Evolutionary conservation across 2,113 vertebrate genomes (phyloP).

Genomic region (Gadus macrocephalus): DNA sequence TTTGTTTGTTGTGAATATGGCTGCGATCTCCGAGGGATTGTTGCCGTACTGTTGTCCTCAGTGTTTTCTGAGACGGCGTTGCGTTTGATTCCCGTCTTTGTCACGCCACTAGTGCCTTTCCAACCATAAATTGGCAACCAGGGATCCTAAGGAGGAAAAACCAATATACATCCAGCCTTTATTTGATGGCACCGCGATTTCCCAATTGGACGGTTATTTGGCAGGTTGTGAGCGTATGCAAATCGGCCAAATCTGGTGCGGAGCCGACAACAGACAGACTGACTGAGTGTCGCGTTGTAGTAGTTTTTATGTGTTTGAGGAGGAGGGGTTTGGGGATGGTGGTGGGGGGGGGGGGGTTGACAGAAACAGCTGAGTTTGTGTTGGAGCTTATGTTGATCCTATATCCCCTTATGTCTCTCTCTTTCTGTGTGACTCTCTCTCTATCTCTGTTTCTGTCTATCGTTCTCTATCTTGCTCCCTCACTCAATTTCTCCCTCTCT

Average conservation of each 20-base stretch:
- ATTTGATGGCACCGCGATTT: conserved; percentile 37
- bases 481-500: too few relatives aligned
- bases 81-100: too few relatives aligned
- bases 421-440: too few relatives aligned
- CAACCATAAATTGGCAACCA: conserved; percentile 51
- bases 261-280: too few relatives aligned
- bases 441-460: too few relatives aligned
- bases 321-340: background rate
- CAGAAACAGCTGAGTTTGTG: conserved; percentile 42
- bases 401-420: conserved; percentile 43
- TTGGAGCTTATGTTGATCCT: conserved; percentile 49
- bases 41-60: conserved; percentile 33
- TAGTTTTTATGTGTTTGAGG: background rate
- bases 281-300: background rate
- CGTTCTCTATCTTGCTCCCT: too few relatives aligned
- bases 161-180: conserved; percentile 44
- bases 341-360: conserved; percentile 10
- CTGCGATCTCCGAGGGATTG: conserved; percentile 51
- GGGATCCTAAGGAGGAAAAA: conserved; percentile 43
- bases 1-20: conserved; percentile 28
- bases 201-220: conserved; percentile 49
- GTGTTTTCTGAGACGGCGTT: too few relatives aligned
- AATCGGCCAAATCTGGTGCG: conserved; percentile 26
- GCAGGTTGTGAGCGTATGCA: conserved; percentile 53
- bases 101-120: background rate